Conservation (phyloP, 2,797 vertebrate species). For the Sebastes trivittatus region DNA sequence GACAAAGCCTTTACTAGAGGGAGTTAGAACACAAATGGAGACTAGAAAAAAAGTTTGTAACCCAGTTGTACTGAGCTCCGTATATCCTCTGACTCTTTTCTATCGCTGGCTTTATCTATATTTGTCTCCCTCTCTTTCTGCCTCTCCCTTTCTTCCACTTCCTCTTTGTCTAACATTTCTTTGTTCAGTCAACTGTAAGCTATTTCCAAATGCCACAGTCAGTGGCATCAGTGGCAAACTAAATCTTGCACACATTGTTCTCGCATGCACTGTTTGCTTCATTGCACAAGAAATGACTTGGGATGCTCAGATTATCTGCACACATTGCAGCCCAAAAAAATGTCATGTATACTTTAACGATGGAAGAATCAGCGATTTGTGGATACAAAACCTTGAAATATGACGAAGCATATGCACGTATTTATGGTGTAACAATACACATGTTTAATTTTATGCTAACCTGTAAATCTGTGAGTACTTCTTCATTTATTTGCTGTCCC, state of each 20-base stretch:
- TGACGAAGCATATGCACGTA: background rate
- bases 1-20: constrained; percentile 43
- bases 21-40: constrained; percentile 40
- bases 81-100: constrained; percentile 28
- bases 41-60: constrained; percentile 45
- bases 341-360: constrained; percentile 14
- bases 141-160: constrained; percentile 12
- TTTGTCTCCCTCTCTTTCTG: constrained; percentile 30
- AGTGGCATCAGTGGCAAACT: constrained; percentile 50
- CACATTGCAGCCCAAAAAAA: constrained; percentile 22
- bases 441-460: background rate
- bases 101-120: constrained; percentile 49
- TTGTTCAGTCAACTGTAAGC: constrained; percentile 66
- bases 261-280: constrained; percentile 46
- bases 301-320: constrained; percentile 43
- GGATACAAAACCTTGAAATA: background rate
- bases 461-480: background rate
- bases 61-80: constrained; percentile 41
- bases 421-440: background rate
- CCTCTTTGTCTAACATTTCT: constrained; percentile 56
- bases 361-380: background rate
- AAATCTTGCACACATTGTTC: constrained; percentile 61
- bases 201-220: constrained; percentile 69
- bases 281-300: constrained; percentile 40
- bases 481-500: background rate